Evolutionary conservation across 1,140 invertebrate genomes (phyloP), one percentile per base, ranked within the genome.

Genomic region (Charaxes varanes): DNA sequence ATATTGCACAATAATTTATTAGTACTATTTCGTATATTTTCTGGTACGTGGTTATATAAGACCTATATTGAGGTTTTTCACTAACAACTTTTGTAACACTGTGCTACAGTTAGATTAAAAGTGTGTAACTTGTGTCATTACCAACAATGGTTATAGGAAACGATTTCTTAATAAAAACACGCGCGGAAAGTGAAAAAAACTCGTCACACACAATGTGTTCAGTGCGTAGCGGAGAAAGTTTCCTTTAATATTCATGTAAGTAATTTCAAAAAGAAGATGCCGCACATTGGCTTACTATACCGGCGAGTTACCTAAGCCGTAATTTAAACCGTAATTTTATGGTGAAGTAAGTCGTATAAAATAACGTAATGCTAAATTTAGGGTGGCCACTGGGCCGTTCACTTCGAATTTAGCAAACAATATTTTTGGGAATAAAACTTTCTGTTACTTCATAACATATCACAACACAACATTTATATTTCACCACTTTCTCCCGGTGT

Each of bases 71-170:
- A 34, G 17, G 31, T 36, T 44, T 44, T 44, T 43, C 4, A 2
- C 10, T 5, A 4, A 19, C 1, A 6, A 22, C 5, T 44, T 8
- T 35, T 15, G 26, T 23, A 36, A 36, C 12, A 1, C 36, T 44
- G 27, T 36, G 33, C 13, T 14, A 36, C 22, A 30, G 22, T 10
- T 7, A 30, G 11, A 36, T 43, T 26, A 26, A 24, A 27, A 19
- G 23, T 47, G 30, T 42, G 27, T 11, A 35, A 37, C 19, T 38
- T 24, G 16, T 16, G 24, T 30, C 43, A 34, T 46, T 42, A 23
- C 12, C 31, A 56, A 62, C 58, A 62, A 62, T 62, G 38, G 37
- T 23, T 54, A 48, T 40, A 58, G 58, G 54, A 54, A 62, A 48
- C 18, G 28, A 38, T 58, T 54, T 53, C 58, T 47, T 43, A 53